Conservation (phyloP, 2,113 vertebrate species). For the Dunckerocampus dactyliophorus region DNA sequence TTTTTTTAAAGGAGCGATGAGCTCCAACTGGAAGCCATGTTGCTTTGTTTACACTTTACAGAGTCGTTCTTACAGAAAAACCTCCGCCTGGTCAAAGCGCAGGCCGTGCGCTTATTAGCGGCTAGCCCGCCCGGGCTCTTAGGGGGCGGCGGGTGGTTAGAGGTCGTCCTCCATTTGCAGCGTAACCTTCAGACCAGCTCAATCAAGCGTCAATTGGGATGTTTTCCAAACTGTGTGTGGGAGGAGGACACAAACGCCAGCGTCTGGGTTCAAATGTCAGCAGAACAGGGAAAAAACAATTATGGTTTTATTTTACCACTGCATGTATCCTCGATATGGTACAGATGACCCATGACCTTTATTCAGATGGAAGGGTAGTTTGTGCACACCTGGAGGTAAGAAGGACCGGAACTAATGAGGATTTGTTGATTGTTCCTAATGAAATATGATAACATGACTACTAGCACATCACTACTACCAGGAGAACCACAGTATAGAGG, state of each 20-base stretch:
- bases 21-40: neutral
- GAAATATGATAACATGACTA: too few species aligned
- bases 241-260: constrained; percentile 50
- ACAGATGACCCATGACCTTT: too few species aligned
- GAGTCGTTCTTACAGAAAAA: too few species aligned
- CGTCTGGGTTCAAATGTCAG: constrained; percentile 55
- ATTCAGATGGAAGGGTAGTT: too few species aligned
- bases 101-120: constrained; percentile 22
- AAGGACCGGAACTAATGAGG: too few species aligned
- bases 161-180: constrained; percentile 46
- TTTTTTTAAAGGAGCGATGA: neutral
- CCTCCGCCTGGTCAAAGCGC: too few species aligned
- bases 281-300: constrained; percentile 46
- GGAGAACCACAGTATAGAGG: too few species aligned
- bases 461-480: too few species aligned
- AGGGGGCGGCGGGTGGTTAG: constrained; percentile 13
- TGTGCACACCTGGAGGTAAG: too few species aligned
- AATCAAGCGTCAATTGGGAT: constrained; percentile 51
- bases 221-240: constrained; percentile 50
- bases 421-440: too few species aligned
- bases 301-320: constrained; percentile 29
- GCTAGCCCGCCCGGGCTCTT: constrained; percentile 22
- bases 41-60: neutral
- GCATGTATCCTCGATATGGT: constrained; percentile 44
- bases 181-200: constrained; percentile 56